Evolutionary conservation across 2,797 vertebrate genomes (phyloP).

Genomic region (Phylloscopus collybita): DNA sequence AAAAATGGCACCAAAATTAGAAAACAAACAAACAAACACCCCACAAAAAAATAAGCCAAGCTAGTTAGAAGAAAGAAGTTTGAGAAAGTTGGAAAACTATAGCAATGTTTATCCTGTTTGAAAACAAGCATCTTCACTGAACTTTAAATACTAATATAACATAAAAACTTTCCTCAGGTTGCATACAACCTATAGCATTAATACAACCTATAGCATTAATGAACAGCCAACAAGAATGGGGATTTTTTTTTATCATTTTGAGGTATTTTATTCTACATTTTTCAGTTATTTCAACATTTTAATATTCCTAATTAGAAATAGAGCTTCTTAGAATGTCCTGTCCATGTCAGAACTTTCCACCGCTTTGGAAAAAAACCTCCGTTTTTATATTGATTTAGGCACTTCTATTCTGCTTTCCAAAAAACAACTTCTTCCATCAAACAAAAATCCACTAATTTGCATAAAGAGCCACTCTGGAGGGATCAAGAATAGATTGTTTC

Average conservation of each 20-base stretch:
- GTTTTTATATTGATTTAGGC: neutral
- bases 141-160: neutral
- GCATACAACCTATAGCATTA: neutral
- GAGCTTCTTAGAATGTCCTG: neutral
- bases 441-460: neutral
- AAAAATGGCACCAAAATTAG: neutral
- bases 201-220: neutral
- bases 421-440: neutral
- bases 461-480: neutral
- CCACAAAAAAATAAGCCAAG: neutral
- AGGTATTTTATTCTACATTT: neutral
- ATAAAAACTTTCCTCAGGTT: neutral
- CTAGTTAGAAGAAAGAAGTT: neutral
- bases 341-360: neutral
- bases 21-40: neutral
- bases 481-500: neutral
- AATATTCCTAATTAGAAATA: neutral
- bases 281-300: neutral
- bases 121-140: neutral
- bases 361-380: neutral
- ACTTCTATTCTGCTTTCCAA: neutral
- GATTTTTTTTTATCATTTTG: neutral
- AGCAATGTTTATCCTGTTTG: neutral
- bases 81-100: neutral
- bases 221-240: neutral